A percentile compares a stretch with the other conserved stretches of the same genome.
Conservation (phyloP, 2,113 vertebrate species). For the Alethe diademata region DNA sequence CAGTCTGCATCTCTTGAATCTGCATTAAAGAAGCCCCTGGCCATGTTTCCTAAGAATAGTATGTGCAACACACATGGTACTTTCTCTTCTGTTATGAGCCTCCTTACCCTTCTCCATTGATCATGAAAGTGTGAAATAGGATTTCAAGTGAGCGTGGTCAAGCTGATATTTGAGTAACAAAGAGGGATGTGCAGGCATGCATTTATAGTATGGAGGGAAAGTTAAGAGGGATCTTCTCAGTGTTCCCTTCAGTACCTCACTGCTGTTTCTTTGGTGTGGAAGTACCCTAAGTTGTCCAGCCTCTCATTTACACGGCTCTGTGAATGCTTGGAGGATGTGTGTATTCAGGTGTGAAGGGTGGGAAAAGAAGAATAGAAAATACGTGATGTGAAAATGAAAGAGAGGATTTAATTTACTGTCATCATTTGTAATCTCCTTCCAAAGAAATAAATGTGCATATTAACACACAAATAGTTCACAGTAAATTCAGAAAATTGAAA, state of each 20-base stretch:
- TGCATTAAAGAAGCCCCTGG: not conserved
- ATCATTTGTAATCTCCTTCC: not conserved
- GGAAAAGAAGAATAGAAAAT: not conserved
- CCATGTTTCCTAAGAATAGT: not conserved
- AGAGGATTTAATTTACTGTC: not conserved
- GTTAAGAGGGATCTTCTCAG: not conserved
- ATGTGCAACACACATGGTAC: not conserved
- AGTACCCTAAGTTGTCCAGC: not conserved
- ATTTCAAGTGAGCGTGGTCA: not conserved
- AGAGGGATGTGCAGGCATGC: not conserved
- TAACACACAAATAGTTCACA: not conserved
- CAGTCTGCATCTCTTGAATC: not conserved
- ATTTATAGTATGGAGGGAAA: not conserved
- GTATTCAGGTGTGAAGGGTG: not conserved
- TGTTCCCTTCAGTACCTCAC: not conserved
- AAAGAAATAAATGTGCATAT: not conserved
- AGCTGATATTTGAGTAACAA: not conserved
- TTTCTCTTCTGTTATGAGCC: not conserved
- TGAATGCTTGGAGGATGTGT: not conserved
- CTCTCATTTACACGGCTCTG: not conserved
- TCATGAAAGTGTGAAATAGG: not conserved
- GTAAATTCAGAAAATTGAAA: slow-evolving; percentile 22
- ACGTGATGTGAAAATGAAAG: not conserved
- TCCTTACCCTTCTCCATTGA: not conserved
- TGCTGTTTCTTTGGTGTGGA: not conserved